Evolutionary conservation across 2,888 invertebrate species (phyloP).

Genomic region (Automeris io): DNA sequence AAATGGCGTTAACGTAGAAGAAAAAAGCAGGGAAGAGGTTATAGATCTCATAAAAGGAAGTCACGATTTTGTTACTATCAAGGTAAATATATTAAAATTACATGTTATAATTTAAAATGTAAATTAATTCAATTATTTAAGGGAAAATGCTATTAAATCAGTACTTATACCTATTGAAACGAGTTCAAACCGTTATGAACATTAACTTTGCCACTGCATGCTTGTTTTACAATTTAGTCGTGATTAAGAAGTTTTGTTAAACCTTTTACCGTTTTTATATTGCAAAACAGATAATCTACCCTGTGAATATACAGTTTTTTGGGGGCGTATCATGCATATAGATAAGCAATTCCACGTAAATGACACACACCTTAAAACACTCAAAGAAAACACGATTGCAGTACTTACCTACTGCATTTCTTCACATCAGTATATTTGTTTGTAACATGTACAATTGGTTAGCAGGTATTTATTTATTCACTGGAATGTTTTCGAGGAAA

Average conservation of each 20-base stretch:
- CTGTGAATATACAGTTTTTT: background rate
- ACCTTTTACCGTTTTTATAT: background rate
- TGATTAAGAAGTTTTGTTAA: background rate
- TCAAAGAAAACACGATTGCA: background rate
- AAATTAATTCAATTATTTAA: background rate
- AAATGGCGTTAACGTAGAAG: constrained; percentile 90
- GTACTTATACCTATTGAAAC: background rate
- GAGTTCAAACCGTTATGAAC: constrained; percentile 6
- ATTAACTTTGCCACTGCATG: background rate
- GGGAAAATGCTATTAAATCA: constrained; percentile 3
- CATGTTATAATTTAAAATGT: constrained; percentile 2
- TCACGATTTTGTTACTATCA: constrained; percentile 87
- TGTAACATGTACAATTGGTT: no score
- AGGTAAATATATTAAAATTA: constrained; percentile 72
- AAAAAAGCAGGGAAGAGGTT: constrained; percentile 91
- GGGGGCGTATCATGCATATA: background rate
- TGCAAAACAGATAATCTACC: background rate
- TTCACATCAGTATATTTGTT: no score
- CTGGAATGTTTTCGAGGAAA: constrained; percentile 22
- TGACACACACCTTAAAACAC: background rate
- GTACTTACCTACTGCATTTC: no score
- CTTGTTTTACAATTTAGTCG: background rate
- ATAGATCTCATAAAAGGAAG: constrained; percentile 95
- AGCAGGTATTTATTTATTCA: no score
- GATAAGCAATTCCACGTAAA: background rate